Evolutionary conservation across 2,113 vertebrate genomes (phyloP).

Genomic region (Varanus salvator): DNA sequence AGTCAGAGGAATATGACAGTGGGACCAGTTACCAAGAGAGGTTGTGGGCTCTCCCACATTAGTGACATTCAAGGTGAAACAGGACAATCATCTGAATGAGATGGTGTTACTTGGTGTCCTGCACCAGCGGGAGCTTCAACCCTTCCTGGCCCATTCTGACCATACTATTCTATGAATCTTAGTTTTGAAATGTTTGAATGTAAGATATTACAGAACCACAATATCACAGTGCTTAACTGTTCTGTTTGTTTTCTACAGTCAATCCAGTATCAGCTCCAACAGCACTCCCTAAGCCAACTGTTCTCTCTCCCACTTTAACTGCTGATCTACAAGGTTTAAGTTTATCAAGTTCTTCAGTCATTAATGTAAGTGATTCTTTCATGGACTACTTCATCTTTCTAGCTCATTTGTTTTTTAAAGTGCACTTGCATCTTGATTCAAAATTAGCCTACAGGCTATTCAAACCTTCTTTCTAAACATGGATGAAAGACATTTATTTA

Average conservation of each 20-base stretch:
- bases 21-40: no score
- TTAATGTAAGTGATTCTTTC: constrained; percentile 83
- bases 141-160: no score
- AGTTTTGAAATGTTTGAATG: neutral
- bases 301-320: constrained; percentile 83
- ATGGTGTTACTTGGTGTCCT: no score
- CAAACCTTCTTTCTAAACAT: neutral
- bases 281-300: constrained; percentile 69
- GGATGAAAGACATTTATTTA: neutral
- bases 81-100: no score
- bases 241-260: constrained; percentile 74
- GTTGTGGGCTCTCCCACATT: no score
- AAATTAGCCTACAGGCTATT: neutral
- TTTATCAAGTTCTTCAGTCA: constrained; percentile 80
- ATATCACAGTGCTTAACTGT: constrained; percentile 42
- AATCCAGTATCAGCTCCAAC: constrained; percentile 67
- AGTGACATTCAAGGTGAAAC: no score
- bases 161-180: neutral
- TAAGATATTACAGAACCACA: neutral
- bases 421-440: neutral
- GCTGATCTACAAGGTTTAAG: constrained; percentile 92
- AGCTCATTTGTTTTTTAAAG: neutral
- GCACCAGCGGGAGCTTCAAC: no score
- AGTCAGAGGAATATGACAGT: no score
- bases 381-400: constrained; percentile 6